Conservation (phyloP, 53 echinoderm and acorn worm species). For the Apostichopus leukothele region DNA sequence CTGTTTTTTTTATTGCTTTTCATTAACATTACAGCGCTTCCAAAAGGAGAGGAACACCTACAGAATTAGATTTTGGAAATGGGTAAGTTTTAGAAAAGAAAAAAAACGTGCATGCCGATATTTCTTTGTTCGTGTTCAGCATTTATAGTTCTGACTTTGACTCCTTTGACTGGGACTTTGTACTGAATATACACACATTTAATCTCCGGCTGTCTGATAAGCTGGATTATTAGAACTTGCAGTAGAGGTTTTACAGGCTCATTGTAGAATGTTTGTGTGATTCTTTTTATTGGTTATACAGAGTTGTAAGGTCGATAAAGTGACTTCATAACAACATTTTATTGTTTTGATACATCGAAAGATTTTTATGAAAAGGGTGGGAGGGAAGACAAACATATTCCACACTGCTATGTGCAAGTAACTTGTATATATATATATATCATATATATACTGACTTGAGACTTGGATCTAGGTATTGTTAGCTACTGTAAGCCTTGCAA, state of each 20-base stretch:
- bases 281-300: background rate
- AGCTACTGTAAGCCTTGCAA: no score
- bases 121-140: background rate
- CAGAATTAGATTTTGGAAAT: slow-evolving; percentile 57
- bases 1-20: background rate
- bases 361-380: no score
- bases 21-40: slow-evolving; percentile 12
- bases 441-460: no score
- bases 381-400: no score
- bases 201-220: background rate
- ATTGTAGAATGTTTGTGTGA: background rate
- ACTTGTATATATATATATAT: no score
- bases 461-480: no score
- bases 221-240: no score
- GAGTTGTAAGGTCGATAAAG: background rate
- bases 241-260: background rate
- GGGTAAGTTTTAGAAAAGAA: slow-evolving; percentile 52
- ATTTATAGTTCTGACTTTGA: background rate
- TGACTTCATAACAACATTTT: background rate
- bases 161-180: background rate
- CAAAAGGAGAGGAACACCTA: slow-evolving; percentile 54
- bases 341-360: no score
- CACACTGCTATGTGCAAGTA: no score
- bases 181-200: background rate
- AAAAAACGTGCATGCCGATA: background rate